These are phyloP conservation scores for Steatocranus sp. DNA, from an alignment of 2,797 vertebrate genomes.

Conservation along the genomic window DNA sequence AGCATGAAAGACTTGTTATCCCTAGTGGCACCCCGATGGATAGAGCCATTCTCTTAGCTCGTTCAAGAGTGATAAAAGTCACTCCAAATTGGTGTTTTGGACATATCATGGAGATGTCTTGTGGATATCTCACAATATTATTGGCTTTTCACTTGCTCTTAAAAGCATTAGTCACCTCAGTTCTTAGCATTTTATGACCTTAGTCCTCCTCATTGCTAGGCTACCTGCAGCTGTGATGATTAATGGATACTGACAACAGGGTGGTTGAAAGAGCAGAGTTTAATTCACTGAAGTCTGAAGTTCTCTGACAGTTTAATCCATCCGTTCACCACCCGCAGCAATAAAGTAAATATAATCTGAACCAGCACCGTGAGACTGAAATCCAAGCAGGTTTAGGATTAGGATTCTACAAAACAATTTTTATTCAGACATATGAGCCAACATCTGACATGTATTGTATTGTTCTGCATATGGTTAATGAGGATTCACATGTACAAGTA, in stretches of 20 bases:
- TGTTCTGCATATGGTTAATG: not conserved
- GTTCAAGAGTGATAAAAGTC: conserved; percentile 38
- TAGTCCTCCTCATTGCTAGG: conserved; percentile 3
- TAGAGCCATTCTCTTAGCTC: conserved; percentile 15
- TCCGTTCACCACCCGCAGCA: not conserved
- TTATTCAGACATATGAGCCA: not conserved
- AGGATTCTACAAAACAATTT: not conserved
- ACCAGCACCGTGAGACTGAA: not conserved
- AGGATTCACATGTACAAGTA: not conserved
- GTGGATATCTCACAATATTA: not conserved
- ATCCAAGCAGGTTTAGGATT: not conserved
- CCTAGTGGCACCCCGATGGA: conserved; percentile 26
- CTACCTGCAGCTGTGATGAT: conserved; percentile 36
- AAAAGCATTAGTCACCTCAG: not conserved
- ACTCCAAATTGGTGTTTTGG: conserved; percentile 3
- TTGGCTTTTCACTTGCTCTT: not conserved
- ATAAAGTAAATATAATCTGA: conserved; percentile 20
- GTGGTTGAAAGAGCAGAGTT: conserved; percentile 32
- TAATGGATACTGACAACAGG: conserved; percentile 39
- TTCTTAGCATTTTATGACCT: conserved; percentile 10
- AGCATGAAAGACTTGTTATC: conserved; percentile 51
- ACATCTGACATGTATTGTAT: not conserved
- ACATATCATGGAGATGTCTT: not conserved
- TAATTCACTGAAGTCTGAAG: conserved; percentile 26
- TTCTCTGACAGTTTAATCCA: not conserved